A percentile compares a stretch with the other conserved stretches of the same genome.
Conservation (phyloP, 1,140 invertebrate genomes). For the Reticulitermes speratus region DNA sequence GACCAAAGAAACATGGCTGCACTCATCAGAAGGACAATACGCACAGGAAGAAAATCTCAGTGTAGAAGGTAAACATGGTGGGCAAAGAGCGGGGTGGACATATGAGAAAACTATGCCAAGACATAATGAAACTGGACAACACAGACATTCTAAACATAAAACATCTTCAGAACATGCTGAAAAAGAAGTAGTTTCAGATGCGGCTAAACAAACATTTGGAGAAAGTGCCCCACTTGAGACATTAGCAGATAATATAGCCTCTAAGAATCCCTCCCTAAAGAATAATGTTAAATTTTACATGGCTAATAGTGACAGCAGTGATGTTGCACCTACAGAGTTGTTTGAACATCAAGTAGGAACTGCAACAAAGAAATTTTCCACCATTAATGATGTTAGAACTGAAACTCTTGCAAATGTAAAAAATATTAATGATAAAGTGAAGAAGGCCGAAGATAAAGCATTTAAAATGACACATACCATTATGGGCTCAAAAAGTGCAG, state of each 20-base stretch:
- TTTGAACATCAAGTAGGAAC: not conserved
- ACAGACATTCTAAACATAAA: not conserved
- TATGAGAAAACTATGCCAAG: not conserved
- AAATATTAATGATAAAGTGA: not conserved
- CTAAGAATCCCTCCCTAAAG: not conserved
- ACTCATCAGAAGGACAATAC: not conserved
- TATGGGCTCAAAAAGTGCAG: not conserved
- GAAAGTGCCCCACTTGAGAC: not conserved
- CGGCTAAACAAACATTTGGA: not conserved
- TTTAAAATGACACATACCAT: not conserved
- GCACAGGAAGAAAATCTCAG: not conserved
- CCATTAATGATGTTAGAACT: not conserved
- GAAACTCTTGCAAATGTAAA: not conserved
- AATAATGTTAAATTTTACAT: too few relatives aligned
- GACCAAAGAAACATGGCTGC: not conserved
- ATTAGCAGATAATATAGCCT: not conserved
- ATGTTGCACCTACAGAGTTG: not conserved
- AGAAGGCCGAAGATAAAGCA: not conserved
- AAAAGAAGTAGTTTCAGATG: not conserved
- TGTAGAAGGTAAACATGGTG: not conserved
- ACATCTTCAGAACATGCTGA: not conserved
- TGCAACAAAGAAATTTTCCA: not conserved
- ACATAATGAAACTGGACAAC: not conserved
- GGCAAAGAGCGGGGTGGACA: not conserved
- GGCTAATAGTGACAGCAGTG: not conserved